Base-by-base conservation (phyloP, 2,888 invertebrate species). In the Hirtodrosophila histrioides region DNA sequence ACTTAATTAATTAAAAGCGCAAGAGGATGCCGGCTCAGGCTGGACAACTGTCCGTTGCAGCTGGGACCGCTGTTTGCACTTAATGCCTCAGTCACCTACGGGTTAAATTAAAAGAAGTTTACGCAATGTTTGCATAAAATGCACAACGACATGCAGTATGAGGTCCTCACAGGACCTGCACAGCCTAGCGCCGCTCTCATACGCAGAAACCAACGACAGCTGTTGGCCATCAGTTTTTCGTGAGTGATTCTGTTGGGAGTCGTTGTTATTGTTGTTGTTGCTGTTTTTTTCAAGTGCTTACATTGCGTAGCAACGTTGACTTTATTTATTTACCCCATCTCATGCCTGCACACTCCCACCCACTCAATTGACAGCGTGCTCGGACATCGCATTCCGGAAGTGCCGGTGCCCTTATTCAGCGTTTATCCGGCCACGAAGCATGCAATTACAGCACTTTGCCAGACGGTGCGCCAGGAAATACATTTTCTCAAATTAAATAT, bases 371-470 rank as follows among this genome's bases (percentile, higher is more conserved):
- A 55, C 69, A 92, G 93, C 70, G 86, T 92, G 49, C 90, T 93
- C 27, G 93, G 92, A 33, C 92, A 93, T 80, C 90, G 92, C 54
- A 91, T 93, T 62, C 92, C 93, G 49, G 91, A 92, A 39, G 89
- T 93, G 62, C 92, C 93, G 41, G 91, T 92, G 54, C 93, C 93
- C 43, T 90, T 92, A 60, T 92, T 92, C 84, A 91, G 91, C 73
- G 91, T 93, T 85, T 94, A 94, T 90, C 92, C 93, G 51, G 93
- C 93, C 35, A 93, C 94, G 35, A 94, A 94, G 85, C 92, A 92
- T 88, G 93, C 94, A 41, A 92, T 94, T 39, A 92, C 92, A 11
- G 93, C 93, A 35, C 85, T 94, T 24, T 92, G 93, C 10, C 93
- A 94, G 88, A 94, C 93, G 45, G 89, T 93, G 31, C 92, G 94